phyloP scores from a whole-genome alignment of 37 sponge, comb jelly and placozoan species.

The Spongilla lacustris region DNA sequence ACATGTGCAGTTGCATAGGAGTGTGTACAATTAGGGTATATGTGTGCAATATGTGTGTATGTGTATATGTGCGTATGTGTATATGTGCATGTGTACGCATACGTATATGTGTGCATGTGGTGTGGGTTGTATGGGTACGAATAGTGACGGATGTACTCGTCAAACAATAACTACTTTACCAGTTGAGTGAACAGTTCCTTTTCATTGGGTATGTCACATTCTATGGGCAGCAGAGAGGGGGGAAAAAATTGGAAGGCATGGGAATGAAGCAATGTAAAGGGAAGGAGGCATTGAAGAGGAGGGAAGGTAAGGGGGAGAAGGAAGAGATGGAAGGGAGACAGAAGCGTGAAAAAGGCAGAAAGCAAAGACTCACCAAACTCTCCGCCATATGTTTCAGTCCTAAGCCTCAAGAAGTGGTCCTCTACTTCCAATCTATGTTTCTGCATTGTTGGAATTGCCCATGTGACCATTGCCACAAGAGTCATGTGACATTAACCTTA shows the following conservation, averaged over 20 bases:
- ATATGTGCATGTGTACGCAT: background rate
- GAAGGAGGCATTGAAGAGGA: too few species aligned
- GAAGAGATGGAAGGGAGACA: background rate
- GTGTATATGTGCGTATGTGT: background rate
- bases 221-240: background rate
- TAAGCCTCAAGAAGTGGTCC: slow-evolving; percentile 54
- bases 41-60: background rate
- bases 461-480: background rate
- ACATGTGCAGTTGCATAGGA: too few species aligned
- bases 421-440: slow-evolving; percentile 25
- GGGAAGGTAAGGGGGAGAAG: too few species aligned
- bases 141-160: background rate
- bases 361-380: slow-evolving; percentile 28
- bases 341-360: background rate
- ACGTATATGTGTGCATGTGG: slow-evolving; percentile 11
- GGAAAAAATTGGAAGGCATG: background rate
- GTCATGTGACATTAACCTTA: too few species aligned
- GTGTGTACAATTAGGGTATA: too few species aligned
- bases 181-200: slow-evolving; percentile 29
- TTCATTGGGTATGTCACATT: slow-evolving; percentile 20
- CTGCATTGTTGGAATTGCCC: background rate
- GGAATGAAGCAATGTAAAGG: too few species aligned
- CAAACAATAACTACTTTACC: slow-evolving; percentile 10
- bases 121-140: background rate
- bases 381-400: slow-evolving; percentile 2